These are phyloP conservation scores for Chromoteleia sp. DNA, from an alignment of 2,888 invertebrate genomes.

Conservation along the genomic window DNA sequence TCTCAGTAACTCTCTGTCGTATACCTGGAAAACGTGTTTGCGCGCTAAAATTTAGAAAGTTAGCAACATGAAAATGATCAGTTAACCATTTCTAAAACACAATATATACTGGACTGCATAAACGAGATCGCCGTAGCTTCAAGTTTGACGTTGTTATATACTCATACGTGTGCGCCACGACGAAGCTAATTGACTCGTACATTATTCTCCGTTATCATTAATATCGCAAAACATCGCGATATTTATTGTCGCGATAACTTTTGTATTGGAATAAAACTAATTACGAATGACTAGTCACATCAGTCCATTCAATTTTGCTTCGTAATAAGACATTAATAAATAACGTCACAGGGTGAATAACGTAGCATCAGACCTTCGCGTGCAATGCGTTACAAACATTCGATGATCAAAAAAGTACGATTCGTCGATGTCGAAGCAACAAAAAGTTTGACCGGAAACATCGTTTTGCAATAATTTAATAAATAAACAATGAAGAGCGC, in stretches of 20 bases:
- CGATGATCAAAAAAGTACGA: too few species aligned
- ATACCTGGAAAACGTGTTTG: conserved; percentile 9
- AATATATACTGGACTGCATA: background rate
- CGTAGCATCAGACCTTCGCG: too few species aligned
- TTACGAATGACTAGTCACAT: background rate
- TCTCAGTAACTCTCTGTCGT: conserved; percentile 10
- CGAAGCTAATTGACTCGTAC: conserved; percentile 35
- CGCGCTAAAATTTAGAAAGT: conserved; percentile 24
- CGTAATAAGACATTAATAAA: background rate
- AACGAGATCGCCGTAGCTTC: conserved; percentile 14
- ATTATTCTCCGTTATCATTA: conserved; percentile 38
- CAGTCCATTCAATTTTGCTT: background rate
- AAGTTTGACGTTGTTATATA: conserved; percentile 28
- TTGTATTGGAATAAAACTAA: conserved; percentile 10
- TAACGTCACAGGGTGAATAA: background rate
- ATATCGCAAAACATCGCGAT: conserved; percentile 15
- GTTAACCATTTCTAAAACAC: conserved; percentile 21
- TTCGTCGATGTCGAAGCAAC: too few species aligned
- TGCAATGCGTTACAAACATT: too few species aligned
- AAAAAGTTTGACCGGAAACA: too few species aligned
- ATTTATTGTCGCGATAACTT: conserved; percentile 26
- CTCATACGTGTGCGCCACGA: conserved; percentile 1
- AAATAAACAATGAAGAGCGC: background rate
- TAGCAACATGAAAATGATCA: conserved; percentile 6
- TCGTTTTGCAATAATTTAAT: conserved; percentile 12